Conservation (phyloP, 2,888 invertebrate genomes). For the Leucoptera coffeella region DNA sequence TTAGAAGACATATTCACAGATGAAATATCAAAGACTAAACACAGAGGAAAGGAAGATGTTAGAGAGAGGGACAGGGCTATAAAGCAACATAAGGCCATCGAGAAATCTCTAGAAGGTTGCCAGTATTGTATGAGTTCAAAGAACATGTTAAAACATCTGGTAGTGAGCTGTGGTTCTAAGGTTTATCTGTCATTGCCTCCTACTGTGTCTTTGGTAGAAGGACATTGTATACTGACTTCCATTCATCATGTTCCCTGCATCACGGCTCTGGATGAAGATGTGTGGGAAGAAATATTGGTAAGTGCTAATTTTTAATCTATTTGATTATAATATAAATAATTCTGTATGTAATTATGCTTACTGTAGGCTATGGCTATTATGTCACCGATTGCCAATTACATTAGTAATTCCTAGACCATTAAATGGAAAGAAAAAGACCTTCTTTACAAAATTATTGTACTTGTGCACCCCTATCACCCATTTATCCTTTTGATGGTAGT, state of each 20-base stretch:
- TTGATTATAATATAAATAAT: no score
- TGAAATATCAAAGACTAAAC: slow-evolving; percentile 62
- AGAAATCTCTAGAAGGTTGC: slow-evolving; percentile 73
- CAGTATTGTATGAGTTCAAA: slow-evolving; percentile 75
- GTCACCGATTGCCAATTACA: no score
- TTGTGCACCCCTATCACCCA: no score
- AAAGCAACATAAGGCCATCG: slow-evolving; percentile 63
- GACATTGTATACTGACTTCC: slow-evolving; percentile 84
- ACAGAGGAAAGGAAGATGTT: slow-evolving; percentile 54
- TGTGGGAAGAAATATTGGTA: slow-evolving; percentile 83
- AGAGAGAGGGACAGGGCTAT: slow-evolving; percentile 63
- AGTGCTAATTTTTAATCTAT: slow-evolving; percentile 6
- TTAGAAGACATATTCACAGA: slow-evolving; percentile 82
- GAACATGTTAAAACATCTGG: slow-evolving; percentile 75
- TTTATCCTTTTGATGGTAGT: no score
- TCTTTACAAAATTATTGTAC: no score
- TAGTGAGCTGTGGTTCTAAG: slow-evolving; percentile 74
- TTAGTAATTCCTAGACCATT: no score
- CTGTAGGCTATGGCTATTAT: no score
- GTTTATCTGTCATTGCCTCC: slow-evolving; percentile 82
- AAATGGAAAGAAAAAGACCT: no score
- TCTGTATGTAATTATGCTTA: no score
- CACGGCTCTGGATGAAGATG: slow-evolving; percentile 88
- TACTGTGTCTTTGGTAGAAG: slow-evolving; percentile 71
- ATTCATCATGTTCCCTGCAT: slow-evolving; percentile 73